Conservation (phyloP, 2,888 invertebrate genomes). For the Bugulina stolonifera region DNA sequence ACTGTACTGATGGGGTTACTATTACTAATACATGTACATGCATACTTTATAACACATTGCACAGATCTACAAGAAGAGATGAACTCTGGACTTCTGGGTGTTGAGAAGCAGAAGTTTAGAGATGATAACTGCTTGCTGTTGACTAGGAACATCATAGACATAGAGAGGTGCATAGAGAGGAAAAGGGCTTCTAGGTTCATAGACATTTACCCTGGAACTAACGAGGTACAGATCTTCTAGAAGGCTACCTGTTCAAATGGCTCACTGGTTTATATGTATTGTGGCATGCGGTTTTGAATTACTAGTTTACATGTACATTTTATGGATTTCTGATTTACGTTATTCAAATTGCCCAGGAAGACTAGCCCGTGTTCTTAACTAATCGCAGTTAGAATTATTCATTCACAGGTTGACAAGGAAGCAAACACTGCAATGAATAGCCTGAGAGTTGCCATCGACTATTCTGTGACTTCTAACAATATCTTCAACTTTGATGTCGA, state of each 20-base stretch:
- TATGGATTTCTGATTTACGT: no score
- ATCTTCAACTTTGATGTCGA: not conserved
- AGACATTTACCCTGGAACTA: slow-evolving; percentile 6
- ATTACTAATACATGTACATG: no score
- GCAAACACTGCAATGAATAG: not conserved
- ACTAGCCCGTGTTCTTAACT: no score
- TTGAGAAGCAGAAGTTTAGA: slow-evolving; percentile 18
- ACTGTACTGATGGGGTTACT: no score
- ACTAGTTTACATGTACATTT: no score
- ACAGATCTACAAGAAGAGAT: slow-evolving; percentile 19
- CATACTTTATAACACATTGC: no score
- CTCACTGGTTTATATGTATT: no score
- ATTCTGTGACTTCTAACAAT: not conserved
- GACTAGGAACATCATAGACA: not conserved
- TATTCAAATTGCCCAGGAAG: no score
- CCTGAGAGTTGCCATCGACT: not conserved
- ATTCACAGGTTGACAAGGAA: slow-evolving; percentile 15
- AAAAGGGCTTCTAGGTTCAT: slow-evolving; percentile 19
- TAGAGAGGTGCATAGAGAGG: not conserved
- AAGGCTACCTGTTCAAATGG: no score
- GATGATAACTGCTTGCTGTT: slow-evolving; percentile 18
- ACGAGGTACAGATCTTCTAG: no score
- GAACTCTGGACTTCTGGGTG: not conserved
- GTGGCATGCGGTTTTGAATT: no score
- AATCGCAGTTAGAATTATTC: no score